Evolutionary conservation across 2,113 vertebrate genomes (phyloP).

Genomic region (Campylomormyrus tamandua): DNA sequence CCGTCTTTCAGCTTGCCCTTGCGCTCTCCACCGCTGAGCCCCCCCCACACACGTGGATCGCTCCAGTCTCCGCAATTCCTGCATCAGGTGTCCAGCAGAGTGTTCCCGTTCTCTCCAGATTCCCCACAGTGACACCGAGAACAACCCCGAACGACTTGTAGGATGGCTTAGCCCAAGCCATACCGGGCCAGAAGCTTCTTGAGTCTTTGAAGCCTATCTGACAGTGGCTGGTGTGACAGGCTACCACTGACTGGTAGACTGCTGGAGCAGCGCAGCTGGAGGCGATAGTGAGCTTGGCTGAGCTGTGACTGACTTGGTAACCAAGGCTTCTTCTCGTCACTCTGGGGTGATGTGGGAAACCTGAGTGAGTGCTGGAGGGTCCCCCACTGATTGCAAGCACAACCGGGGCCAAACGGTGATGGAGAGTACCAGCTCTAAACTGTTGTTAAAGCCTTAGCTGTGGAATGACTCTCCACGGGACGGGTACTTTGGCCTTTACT

Average conservation of each 20-base stretch:
- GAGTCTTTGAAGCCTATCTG: not conserved
- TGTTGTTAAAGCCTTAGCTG: not conserved
- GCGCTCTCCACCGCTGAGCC: not conserved
- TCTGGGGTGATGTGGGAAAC: conserved; percentile 42
- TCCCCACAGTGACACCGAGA: not conserved
- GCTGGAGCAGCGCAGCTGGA: not conserved
- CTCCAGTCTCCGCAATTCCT: not conserved
- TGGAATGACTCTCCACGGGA: not conserved
- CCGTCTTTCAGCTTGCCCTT: not conserved
- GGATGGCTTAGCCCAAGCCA: not conserved
- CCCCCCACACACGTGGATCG: not conserved
- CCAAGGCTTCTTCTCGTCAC: conserved; percentile 41
- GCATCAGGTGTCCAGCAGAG: not conserved
- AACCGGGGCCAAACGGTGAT: not conserved
- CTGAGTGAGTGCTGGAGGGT: conserved; percentile 73
- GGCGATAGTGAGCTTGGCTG: not conserved
- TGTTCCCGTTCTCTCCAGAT: not conserved
- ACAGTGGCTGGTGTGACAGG: not conserved
- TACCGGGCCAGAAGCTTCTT: not conserved
- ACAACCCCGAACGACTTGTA: not conserved
- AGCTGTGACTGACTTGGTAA: not conserved
- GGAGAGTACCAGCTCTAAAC: not conserved
- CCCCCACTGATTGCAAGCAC: conserved; percentile 73
- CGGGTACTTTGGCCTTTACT: not conserved
- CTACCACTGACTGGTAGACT: not conserved